A percentile compares a stretch with the other conserved stretches of the same genome.
Conservation (phyloP, 2,113 vertebrate species). For the Brienomyrus brachyistius region DNA sequence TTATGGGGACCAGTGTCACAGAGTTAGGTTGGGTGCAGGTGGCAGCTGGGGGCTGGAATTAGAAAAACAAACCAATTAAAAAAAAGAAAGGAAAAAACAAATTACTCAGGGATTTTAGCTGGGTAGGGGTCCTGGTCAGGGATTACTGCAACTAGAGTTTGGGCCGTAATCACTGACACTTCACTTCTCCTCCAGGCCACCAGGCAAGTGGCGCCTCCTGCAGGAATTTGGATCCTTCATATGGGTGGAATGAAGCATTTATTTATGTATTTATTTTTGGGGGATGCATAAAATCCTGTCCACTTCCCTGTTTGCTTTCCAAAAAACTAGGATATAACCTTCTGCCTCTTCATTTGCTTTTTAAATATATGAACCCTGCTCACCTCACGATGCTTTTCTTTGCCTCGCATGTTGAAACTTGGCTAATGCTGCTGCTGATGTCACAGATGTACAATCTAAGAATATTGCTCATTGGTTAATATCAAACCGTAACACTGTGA, state of each 20-base stretch:
- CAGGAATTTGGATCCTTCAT: not conserved
- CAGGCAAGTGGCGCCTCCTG: not conserved
- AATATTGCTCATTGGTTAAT: not conserved
- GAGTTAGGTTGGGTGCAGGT: not conserved
- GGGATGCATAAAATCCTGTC: too few relatives aligned
- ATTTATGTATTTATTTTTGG: too few relatives aligned
- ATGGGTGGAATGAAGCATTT: not conserved
- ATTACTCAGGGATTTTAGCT: too few relatives aligned
- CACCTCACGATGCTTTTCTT: not conserved
- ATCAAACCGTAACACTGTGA: not conserved
- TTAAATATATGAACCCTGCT: not conserved
- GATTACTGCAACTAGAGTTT: not conserved
- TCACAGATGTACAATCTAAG: not conserved
- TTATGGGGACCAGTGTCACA: not conserved
- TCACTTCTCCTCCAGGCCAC: not conserved
- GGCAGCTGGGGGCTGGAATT: not conserved
- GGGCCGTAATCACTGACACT: not conserved
- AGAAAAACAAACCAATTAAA: not conserved
- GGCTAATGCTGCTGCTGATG: not conserved
- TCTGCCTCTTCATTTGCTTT: not conserved
- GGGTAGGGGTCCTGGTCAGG: not conserved
- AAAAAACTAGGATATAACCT: too few relatives aligned
- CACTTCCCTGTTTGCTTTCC: too few relatives aligned
- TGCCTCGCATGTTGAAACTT: not conserved
- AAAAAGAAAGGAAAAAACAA: not conserved